phyloP scores from a whole-genome alignment of 1,140 invertebrate genomes.

The Vanessa atalanta region DNA sequence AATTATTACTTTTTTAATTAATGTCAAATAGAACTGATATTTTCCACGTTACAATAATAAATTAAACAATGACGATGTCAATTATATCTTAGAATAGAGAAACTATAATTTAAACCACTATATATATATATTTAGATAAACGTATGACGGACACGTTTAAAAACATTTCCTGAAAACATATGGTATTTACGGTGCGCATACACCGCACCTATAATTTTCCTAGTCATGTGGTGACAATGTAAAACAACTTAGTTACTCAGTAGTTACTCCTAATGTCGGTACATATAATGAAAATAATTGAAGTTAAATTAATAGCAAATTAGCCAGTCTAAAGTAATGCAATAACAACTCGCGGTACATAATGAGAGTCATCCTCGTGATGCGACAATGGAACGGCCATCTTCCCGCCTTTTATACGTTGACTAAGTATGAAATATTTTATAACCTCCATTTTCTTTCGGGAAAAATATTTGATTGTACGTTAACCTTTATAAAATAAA shows the following conservation, averaged over 20 bases:
- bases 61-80: background rate
- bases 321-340: slow-evolving; percentile 73
- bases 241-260: slow-evolving; percentile 69
- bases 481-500: no score
- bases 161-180: slow-evolving; percentile 67
- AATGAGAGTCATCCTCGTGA: slow-evolving; percentile 60
- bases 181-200: slow-evolving; percentile 45
- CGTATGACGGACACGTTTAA: slow-evolving; percentile 35
- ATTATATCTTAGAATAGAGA: background rate
- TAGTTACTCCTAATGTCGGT: slow-evolving; percentile 69
- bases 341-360: slow-evolving; percentile 58
- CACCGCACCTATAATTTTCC: slow-evolving; percentile 70
- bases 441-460: background rate
- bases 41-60: background rate
- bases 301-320: slow-evolving; percentile 75
- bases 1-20: no score
- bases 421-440: background rate
- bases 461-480: no score
- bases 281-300: slow-evolving; percentile 76
- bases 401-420: slow-evolving; percentile 27
- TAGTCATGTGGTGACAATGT: slow-evolving; percentile 68
- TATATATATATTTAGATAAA: slow-evolving; percentile 18
- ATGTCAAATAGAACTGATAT: background rate
- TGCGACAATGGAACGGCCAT: slow-evolving; percentile 44
- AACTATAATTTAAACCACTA: slow-evolving; percentile 6